phyloP scores from a whole-genome alignment of 1,140 invertebrate species.

The Megathymus violae region DNA sequence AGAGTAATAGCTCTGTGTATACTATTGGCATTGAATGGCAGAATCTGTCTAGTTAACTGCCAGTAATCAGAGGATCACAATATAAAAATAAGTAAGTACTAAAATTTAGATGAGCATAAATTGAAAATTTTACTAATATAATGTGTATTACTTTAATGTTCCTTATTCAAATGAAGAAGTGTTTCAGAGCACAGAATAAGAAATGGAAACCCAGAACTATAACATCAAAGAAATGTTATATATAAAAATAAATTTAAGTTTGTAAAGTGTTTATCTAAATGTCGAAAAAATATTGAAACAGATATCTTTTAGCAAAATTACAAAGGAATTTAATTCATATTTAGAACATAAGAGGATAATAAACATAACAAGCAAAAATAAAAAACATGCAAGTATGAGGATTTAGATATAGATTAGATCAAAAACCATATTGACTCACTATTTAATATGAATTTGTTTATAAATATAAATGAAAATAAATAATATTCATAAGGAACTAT shows the following conservation, averaged over 20 bases:
- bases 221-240: neutral
- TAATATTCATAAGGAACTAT: constrained; percentile 27
- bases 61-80: neutral
- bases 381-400: neutral
- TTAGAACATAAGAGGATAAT: no score
- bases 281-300: no score
- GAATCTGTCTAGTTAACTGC: neutral
- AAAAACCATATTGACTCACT: neutral
- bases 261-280: no score
- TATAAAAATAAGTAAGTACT: constrained; percentile 15
- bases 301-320: no score
- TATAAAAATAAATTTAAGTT: neutral
- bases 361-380: no score
- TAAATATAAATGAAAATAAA: constrained; percentile 16
- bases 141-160: constrained; percentile 50
- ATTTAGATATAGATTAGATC: neutral
- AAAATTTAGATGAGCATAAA: constrained; percentile 75
- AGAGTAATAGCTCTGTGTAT: no score
- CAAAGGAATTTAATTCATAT: no score
- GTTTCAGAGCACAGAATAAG: constrained; percentile 61
- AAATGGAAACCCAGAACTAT: constrained; percentile 11
- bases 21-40: neutral
- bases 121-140: constrained; percentile 55
- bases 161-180: constrained; percentile 49
- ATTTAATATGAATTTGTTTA: neutral